A percentile compares a stretch with the other conserved stretches of the same genome.
phyloP scores from a whole-genome alignment of 2,888 invertebrate genomes.

The Pyralis farinalis region DNA sequence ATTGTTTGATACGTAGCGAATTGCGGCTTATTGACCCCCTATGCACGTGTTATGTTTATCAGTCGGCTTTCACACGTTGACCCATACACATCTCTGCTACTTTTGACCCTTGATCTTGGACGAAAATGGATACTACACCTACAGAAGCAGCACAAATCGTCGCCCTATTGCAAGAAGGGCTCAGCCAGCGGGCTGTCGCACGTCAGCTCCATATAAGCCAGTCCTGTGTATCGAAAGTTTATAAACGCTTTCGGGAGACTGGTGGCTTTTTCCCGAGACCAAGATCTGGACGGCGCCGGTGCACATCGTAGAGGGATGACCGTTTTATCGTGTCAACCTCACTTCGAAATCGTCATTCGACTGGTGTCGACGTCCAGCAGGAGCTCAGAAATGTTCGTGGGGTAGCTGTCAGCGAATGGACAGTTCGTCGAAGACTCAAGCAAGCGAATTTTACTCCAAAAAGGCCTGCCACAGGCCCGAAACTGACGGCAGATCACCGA shows the following conservation, averaged over 20 bases:
- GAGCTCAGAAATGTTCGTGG: slow-evolving; percentile 12
- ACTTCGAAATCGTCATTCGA: too few relatives aligned
- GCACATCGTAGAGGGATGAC: slow-evolving; percentile 15
- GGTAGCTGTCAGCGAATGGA: slow-evolving; percentile 21
- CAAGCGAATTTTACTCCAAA: slow-evolving; percentile 19
- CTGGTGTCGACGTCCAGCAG: too few relatives aligned
- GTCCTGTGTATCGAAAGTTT: slow-evolving; percentile 10
- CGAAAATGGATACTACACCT: too few relatives aligned
- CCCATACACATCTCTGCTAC: background rate
- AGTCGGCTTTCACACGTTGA: slow-evolving; percentile 3
- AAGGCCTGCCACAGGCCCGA: too few relatives aligned
- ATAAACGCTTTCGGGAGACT: slow-evolving; percentile 10
- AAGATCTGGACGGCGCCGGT: slow-evolving; percentile 11
- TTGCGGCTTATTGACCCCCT: too few relatives aligned
- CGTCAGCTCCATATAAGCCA: slow-evolving; percentile 10
- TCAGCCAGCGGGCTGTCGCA: background rate
- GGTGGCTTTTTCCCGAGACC: background rate
- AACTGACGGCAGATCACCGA: too few relatives aligned
- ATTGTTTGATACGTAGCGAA: too few relatives aligned
- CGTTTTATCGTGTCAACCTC: too few relatives aligned
- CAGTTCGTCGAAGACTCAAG: slow-evolving; percentile 20
- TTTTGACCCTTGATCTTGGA: too few relatives aligned
- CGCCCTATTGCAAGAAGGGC: background rate
- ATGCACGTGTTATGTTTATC: too few relatives aligned
- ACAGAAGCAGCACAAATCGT: too few relatives aligned